A percentile compares a stretch with the other conserved stretches of the same genome.
Conservation (phyloP, 2,888 invertebrate genomes). For the Onthophagus sagittarius region DNA sequence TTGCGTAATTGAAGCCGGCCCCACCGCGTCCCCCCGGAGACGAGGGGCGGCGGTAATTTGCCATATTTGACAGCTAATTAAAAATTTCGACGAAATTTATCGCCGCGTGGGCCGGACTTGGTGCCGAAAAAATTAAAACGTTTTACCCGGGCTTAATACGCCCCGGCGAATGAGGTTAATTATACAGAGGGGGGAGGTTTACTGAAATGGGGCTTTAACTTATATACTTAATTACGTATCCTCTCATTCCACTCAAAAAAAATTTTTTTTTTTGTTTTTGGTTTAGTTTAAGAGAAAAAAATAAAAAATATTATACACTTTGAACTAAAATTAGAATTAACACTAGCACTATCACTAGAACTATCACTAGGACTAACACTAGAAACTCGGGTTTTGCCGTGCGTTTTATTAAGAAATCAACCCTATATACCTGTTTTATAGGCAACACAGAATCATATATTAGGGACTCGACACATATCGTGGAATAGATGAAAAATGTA, state of each 20-base stretch:
- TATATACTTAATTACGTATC: not conserved
- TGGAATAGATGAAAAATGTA: too few species aligned
- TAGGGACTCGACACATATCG: too few species aligned
- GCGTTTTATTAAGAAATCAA: too few species aligned
- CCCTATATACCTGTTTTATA: too few species aligned
- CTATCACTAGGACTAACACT: too few species aligned
- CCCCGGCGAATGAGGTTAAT: not conserved
- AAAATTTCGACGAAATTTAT: conserved; percentile 43
- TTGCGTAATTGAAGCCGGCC: conserved; percentile 41
- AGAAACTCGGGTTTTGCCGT: too few species aligned
- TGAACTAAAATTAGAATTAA: too few species aligned
- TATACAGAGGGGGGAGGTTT: not conserved
- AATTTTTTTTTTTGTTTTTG: not conserved
- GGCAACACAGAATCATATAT: too few species aligned
- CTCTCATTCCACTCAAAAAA: not conserved
- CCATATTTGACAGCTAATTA: conserved; percentile 48
- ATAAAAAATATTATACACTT: too few species aligned
- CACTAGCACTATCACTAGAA: too few species aligned
- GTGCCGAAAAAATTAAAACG: conserved; percentile 10
- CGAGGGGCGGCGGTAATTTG: conserved; percentile 41
- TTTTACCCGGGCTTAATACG: conserved; percentile 5
- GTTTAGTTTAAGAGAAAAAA: too few species aligned
- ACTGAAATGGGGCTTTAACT: not conserved
- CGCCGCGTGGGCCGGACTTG: conserved; percentile 22
- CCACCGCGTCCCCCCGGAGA: conserved; percentile 1